Evolutionary conservation across 2,113 vertebrate species (phyloP).

Genomic region (Conger conger): DNA sequence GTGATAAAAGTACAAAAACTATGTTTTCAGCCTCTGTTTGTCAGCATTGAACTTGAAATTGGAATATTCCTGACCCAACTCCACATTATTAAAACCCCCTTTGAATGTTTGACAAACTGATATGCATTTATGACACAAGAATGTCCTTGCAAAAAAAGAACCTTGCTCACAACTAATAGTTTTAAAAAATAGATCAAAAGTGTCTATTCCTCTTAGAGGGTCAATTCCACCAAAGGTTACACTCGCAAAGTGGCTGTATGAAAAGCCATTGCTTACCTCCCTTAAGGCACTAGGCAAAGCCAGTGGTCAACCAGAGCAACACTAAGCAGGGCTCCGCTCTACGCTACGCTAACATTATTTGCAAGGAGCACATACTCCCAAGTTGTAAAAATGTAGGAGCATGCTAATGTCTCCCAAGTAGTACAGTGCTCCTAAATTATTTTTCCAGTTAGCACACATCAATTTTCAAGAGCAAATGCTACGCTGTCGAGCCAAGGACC

Average conservation of each 20-base stretch:
- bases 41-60: not conserved
- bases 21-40: not conserved
- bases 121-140: not conserved
- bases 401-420: too few species aligned
- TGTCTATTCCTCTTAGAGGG: not conserved
- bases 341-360: too few species aligned
- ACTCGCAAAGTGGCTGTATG: not conserved
- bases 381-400: too few species aligned
- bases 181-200: not conserved
- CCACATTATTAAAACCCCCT: not conserved
- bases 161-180: not conserved
- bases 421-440: too few species aligned
- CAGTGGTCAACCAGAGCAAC: not conserved
- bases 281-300: not conserved
- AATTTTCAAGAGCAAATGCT: too few species aligned
- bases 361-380: too few species aligned
- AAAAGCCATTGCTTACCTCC: not conserved
- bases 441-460: too few species aligned
- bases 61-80: conserved; percentile 14
- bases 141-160: not conserved
- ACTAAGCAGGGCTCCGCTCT: too few species aligned
- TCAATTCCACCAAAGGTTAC: not conserved
- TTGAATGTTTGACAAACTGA: not conserved
- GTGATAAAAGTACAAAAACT: not conserved
- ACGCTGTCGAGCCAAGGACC: not conserved